These are phyloP conservation scores for Cervus canadensis DNA, from an alignment of 2,113 vertebrate species.

Conservation along the genomic window DNA sequence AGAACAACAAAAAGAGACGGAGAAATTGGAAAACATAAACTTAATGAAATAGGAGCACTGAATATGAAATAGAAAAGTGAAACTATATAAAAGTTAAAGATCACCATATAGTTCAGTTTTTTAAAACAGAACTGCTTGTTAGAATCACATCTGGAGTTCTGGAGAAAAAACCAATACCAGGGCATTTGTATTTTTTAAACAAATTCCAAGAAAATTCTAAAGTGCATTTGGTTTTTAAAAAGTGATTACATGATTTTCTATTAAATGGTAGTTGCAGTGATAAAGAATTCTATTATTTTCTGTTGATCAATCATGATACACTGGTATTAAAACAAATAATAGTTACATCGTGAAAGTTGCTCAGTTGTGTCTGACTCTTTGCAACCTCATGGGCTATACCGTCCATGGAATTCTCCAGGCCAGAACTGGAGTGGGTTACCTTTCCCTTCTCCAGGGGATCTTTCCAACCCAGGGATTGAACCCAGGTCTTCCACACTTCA, in stretches of 20 bases:
- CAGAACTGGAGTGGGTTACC: not conserved
- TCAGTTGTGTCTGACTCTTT: not conserved
- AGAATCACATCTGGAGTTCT: not conserved
- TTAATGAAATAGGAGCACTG: not conserved
- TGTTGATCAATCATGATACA: not conserved
- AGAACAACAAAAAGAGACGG: not conserved
- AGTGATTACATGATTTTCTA: not conserved
- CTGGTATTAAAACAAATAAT: not conserved
- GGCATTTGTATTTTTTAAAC: not conserved
- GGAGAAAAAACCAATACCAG: not conserved
- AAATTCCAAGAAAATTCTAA: not conserved
- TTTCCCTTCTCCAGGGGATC: not conserved
- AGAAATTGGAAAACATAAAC: not conserved
- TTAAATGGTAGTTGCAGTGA: not conserved
- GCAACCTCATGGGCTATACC: not conserved
- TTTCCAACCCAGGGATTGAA: not conserved
- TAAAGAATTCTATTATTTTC: not conserved
- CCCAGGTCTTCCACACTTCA: not conserved
- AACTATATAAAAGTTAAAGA: not conserved
- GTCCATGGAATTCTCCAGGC: not conserved
- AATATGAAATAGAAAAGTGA: not conserved
- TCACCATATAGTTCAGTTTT: not conserved
- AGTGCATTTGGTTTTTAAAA: not conserved
- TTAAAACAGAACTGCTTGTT: not conserved
- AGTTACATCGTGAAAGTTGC: not conserved